Conservation (phyloP, 2,888 invertebrate species). For the Creontiades dilutus region DNA sequence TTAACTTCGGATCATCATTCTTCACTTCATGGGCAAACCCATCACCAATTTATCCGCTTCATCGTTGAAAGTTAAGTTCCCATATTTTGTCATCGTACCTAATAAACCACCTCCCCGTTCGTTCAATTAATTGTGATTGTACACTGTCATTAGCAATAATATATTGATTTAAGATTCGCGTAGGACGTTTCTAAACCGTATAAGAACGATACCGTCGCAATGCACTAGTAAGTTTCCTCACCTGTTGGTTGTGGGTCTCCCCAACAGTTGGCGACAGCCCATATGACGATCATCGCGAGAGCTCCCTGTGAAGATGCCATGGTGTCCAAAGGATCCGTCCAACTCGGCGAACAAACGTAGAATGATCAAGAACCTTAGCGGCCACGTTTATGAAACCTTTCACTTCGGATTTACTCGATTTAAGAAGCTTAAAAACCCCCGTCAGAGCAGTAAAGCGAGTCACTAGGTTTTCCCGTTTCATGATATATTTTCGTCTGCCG, state of each 20-base stretch:
- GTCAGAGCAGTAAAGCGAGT: constrained; percentile 1
- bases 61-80: no score
- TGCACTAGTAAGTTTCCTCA: no score
- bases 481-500: background rate
- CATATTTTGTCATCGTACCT: no score
- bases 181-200: no score
- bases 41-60: no score
- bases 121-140: no score
- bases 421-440: constrained; percentile 25
- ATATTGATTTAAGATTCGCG: no score
- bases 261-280: background rate
- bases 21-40: no score
- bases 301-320: background rate
- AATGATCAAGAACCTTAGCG: background rate
- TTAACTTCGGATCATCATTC: no score
- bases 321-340: background rate
- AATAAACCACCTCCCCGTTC: no score
- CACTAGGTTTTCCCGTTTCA: constrained; percentile 27
- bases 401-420: constrained; percentile 6
- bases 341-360: background rate
- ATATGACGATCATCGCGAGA: background rate
- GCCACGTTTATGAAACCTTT: background rate
- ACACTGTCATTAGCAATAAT: no score
- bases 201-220: no score
- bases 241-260: background rate